These are phyloP conservation scores for Numenius phaeopus DNA, from an alignment of 2,797 vertebrate genomes.

Conservation along the genomic window DNA sequence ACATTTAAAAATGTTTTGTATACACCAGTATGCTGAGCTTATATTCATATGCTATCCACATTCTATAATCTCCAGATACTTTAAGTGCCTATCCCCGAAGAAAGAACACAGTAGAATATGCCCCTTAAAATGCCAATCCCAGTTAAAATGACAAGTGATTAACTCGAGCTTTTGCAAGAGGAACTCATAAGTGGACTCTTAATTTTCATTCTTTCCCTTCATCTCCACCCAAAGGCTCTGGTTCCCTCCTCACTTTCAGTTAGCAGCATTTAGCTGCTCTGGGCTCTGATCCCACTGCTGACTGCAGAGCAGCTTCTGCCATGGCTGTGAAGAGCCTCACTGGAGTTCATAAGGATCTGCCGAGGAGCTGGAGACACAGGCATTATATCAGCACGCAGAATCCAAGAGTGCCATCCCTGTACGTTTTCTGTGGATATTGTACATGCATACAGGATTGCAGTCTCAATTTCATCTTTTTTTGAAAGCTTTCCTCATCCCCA, in stretches of 20 bases:
- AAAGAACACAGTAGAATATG: not conserved
- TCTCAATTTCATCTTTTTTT: not conserved
- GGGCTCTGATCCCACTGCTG: not conserved
- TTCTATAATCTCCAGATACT: not conserved
- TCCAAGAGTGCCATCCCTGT: not conserved
- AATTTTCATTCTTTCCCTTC: slow-evolving; percentile 6
- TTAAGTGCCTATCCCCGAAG: not conserved
- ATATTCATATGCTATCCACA: not conserved
- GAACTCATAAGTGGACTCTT: not conserved
- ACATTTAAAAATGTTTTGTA: not conserved
- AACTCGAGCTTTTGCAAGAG: not conserved
- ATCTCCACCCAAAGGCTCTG: not conserved
- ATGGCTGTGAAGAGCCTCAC: not conserved
- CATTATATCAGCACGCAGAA: not conserved
- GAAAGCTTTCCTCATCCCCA: not conserved
- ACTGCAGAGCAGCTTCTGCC: not conserved
- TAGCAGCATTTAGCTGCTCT: not conserved
- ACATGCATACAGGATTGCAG: not conserved
- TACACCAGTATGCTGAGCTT: not conserved
- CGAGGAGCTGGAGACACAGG: not conserved
- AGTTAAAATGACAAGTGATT: not conserved
- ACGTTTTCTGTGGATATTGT: not conserved
- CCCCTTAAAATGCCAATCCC: not conserved
- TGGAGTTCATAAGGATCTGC: not conserved
- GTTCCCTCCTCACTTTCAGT: not conserved